Evolutionary conservation across 1,140 invertebrate species (phyloP).

Genomic region (Anastrepha obliqua): DNA sequence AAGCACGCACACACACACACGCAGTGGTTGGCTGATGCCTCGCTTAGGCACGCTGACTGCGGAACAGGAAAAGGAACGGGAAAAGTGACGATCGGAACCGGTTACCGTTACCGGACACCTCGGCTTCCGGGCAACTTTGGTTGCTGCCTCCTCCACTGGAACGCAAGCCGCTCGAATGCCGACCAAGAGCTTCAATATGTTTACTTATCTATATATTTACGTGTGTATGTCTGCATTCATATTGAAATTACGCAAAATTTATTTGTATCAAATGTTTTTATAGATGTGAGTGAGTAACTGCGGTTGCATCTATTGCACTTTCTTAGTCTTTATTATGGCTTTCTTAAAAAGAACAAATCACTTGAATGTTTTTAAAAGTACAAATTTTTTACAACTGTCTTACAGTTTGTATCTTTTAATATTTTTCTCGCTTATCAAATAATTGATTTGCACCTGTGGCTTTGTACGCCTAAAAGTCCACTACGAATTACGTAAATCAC

Average conservation of each 20-base stretch:
- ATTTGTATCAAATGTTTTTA: background rate
- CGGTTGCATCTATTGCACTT: background rate
- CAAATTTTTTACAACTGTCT: background rate
- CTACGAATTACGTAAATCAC: slow-evolving; percentile 25
- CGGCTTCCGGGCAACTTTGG: slow-evolving; percentile 72
- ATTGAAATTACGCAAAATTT: background rate
- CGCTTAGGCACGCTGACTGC: slow-evolving; percentile 57
- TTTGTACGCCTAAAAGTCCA: background rate
- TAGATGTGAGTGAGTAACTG: too few species aligned
- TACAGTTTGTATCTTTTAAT: background rate
- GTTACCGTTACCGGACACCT: slow-evolving; percentile 75
- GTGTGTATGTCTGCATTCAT: background rate
- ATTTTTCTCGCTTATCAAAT: background rate
- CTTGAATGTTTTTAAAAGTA: background rate
- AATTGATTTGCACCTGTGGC: slow-evolving; percentile 23
- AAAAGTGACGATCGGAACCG: slow-evolving; percentile 75
- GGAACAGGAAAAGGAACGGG: slow-evolving; percentile 71
- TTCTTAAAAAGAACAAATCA: background rate
- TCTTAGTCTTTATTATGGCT: background rate
- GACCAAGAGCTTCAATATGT: background rate
- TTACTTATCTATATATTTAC: background rate
- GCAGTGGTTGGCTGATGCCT: background rate
- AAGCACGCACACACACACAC: background rate
- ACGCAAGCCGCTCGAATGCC: background rate
- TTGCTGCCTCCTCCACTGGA: background rate